Conservation (phyloP, 2,797 vertebrate genomes). For the Manis pentadactyla region DNA sequence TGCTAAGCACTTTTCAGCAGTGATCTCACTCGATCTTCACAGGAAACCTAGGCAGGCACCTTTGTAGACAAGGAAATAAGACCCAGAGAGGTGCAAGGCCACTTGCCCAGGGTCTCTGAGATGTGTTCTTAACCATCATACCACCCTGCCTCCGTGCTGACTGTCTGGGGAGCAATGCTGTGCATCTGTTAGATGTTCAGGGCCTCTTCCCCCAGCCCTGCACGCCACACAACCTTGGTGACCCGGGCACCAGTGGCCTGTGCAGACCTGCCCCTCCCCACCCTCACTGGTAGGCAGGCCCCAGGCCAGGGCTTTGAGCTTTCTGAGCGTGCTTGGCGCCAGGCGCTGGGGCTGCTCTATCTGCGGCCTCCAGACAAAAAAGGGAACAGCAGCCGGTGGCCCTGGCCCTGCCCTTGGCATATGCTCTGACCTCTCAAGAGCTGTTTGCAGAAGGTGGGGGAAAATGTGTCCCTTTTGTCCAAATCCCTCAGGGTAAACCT, state of each 20-base stretch:
- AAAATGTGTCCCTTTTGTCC: constrained; percentile 50
- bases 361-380: neutral
- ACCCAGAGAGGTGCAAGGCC: neutral
- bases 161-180: accelerated
- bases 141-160: neutral
- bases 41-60: neutral
- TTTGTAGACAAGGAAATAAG: neutral
- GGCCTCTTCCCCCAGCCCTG: neutral
- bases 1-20: neutral
- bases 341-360: neutral
- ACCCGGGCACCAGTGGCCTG: neutral
- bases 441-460: constrained; percentile 67
- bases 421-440: neutral
- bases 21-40: neutral
- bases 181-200: neutral
- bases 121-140: neutral
- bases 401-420: neutral
- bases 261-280: neutral
- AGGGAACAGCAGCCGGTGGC: neutral
- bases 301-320: neutral
- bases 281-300: neutral
- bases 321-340: neutral
- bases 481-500: constrained; percentile 10
- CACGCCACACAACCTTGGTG: neutral
- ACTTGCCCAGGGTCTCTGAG: neutral